Base-by-base conservation (phyloP, 1,140 invertebrate species). In the Cherax quadricarinatus region DNA sequence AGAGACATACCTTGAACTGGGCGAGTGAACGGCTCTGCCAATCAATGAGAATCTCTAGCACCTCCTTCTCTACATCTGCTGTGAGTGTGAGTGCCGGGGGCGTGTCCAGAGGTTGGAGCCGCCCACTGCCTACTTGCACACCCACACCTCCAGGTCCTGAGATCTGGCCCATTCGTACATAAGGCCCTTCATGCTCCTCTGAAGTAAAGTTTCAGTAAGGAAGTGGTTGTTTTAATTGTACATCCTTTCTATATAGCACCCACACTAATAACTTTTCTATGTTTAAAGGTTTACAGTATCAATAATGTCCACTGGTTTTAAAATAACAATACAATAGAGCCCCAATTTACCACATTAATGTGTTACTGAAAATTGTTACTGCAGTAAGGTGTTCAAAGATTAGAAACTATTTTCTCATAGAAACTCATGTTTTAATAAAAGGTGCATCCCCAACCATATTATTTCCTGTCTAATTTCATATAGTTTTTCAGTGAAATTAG, bases 81-180 rank as follows among this genome's bases (percentile, higher is more conserved):
- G 92, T 93, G 51, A 93, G 51, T 0, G 92, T 93, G 16, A 89
- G 80, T 14, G 92, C 92, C 21, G 92, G 92, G 48, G 92, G 92
- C 30, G 92, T 93, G 75, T 93, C 92, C n/a, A 93, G 81, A 21
- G 92, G 92, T 21, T 57, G 53, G 16, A 89, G 87, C 16, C 87
- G 81, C 73, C 92, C 92, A 53, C 82, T 85, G n/a, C 92, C 92
- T 24, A 93, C 83, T 78, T 93, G 92, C 4, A 86, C 51, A 7
- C 87, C 92, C 49, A 89, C 87, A 49, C 92, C 92, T 3, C 92
- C 92, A 7, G 86, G 86, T 4, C 92, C 92, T 7, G 92, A 93
- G 51, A 93, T 93, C 83, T 93, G 80, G 10, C 92, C 92, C 70
- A 93, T 49, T 4, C 88, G 66, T 14, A 93, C 49, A 73, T 93